phyloP scores from a whole-genome alignment of 2,113 vertebrate genomes.

The Cyanoderma ruficeps region DNA sequence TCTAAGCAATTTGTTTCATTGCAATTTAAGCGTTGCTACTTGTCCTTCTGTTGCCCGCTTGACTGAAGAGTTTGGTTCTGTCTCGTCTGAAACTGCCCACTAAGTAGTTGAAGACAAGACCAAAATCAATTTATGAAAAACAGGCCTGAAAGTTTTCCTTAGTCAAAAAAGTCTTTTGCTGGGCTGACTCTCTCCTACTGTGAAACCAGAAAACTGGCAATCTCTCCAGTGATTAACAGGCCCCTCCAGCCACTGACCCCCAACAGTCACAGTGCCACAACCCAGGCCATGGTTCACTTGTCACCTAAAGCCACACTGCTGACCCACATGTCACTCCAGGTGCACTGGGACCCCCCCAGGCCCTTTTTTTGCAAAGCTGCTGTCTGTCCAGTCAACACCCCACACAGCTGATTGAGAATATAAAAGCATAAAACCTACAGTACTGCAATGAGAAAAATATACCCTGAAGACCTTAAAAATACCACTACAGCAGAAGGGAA shows the following conservation, averaged over 20 bases:
- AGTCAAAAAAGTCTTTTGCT: neutral
- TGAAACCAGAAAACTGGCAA: neutral
- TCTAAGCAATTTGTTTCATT: neutral
- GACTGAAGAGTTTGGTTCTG: neutral
- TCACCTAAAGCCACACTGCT: neutral
- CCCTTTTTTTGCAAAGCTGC: neutral
- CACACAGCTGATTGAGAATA: neutral
- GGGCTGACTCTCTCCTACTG: neutral
- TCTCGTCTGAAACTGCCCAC: neutral
- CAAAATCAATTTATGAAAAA: neutral
- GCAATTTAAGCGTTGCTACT: neutral
- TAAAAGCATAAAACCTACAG: neutral
- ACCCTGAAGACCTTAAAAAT: neutral
- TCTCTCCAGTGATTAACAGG: neutral
- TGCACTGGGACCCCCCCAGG: rapidly evolving
- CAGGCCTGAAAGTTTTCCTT: neutral
- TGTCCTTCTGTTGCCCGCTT: neutral
- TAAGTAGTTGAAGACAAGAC: neutral
- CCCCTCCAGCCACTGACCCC: neutral
- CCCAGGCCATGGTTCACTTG: rapidly evolving
- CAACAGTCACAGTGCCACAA: neutral
- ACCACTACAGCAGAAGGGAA: neutral
- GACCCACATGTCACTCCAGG: neutral
- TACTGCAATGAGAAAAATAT: neutral
- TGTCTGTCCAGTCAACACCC: neutral